Percentiles rank a stretch among this genome's conserved stretches.
phyloP scores from a whole-genome alignment of 2,113 vertebrate species.

The Parus major region DNA sequence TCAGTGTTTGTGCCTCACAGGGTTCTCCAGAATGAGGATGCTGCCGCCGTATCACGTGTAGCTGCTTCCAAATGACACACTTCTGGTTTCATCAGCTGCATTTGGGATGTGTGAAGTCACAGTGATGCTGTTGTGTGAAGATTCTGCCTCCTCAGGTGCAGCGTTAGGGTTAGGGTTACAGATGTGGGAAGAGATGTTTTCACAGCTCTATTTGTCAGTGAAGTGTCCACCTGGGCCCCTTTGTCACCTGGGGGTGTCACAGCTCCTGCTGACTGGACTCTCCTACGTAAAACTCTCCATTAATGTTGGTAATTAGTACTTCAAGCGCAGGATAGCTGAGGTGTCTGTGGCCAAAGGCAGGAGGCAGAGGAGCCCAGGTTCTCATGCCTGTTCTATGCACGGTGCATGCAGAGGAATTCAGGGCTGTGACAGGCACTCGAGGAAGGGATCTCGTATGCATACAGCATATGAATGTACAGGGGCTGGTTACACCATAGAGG shows the following conservation, averaged over 20 bases:
- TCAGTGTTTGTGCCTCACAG: not conserved
- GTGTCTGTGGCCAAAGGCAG: not conserved
- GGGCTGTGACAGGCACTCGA: not conserved
- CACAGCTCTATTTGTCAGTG: not conserved
- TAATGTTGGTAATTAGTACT: not conserved
- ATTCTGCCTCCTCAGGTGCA: not conserved
- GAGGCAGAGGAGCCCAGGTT: not conserved
- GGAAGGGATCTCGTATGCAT: not conserved
- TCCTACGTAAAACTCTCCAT: not conserved
- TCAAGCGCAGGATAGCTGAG: not conserved
- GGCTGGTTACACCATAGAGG: not conserved
- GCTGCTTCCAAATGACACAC: not conserved
- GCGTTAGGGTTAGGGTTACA: not conserved
- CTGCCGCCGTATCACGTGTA: not conserved
- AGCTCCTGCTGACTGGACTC: not conserved
- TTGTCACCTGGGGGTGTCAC: not conserved
- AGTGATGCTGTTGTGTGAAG: not conserved
- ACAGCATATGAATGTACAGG: rapidly evolving
- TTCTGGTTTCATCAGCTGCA: not conserved
- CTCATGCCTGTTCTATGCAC: not conserved
- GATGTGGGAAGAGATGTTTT: not conserved
- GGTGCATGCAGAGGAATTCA: not conserved
- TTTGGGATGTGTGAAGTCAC: not conserved
- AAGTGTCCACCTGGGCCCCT: not conserved
- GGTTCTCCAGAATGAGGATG: not conserved